Evolutionary conservation across 92 coral and sea anemone species (phyloP).

Genomic region (Metridium senile): DNA sequence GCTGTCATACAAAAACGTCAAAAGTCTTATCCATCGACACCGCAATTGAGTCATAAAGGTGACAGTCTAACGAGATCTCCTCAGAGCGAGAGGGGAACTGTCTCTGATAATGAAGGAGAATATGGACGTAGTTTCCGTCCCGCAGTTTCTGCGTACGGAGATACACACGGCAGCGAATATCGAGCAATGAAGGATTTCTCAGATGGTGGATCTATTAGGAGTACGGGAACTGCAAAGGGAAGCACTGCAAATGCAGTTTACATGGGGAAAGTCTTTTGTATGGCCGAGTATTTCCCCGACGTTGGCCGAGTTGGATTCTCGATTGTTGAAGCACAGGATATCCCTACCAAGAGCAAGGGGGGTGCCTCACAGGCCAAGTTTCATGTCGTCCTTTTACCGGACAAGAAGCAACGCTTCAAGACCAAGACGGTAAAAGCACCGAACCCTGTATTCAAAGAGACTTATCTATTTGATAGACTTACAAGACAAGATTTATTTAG

Average conservation of each 20-base stretch:
- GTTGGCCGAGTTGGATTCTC: conserved; percentile 72
- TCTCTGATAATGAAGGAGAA: background rate
- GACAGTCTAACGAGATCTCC: conserved; percentile 4
- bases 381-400: conserved; percentile 84
- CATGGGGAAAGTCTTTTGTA: conserved; percentile 71
- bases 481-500: conserved; percentile 78
- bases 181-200: conserved; percentile 2
- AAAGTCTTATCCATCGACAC: background rate
- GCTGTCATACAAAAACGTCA: background rate
- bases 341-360: conserved; percentile 92
- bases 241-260: conserved; percentile 28
- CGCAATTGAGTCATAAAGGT: background rate
- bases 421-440: conserved; percentile 73
- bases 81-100: conserved; percentile 5
- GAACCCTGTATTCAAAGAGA: conserved; percentile 86
- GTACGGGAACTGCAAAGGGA: conserved; percentile 33
- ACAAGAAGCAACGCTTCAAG: conserved; percentile 83
- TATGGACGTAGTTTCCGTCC: background rate
- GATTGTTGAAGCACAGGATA: conserved; percentile 74
- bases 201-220: conserved; percentile 23
- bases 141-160: conserved; percentile 66
- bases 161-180: conserved; percentile 36
- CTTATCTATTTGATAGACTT: conserved; percentile 89
- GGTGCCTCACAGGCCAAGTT: conserved; percentile 76
- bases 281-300: conserved; percentile 59